A percentile compares a stretch with the other conserved stretches of the same genome.
Evolutionary conservation across 2,888 invertebrate species (phyloP).

Genomic region (Odontocerum albicorne): DNA sequence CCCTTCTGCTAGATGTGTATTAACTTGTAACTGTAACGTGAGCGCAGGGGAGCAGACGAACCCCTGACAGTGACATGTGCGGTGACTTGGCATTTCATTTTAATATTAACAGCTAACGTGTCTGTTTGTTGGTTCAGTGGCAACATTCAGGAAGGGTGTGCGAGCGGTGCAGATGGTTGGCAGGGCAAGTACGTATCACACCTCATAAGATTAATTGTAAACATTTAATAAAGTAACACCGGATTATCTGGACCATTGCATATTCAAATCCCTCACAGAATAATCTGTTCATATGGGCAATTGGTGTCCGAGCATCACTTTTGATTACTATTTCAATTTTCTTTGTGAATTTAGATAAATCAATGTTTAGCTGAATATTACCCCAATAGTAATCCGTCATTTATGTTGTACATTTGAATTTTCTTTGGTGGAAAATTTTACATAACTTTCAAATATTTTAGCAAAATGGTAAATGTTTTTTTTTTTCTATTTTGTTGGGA

Average conservation of each 20-base stretch:
- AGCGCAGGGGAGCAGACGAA: background rate
- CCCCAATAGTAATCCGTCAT: constrained; percentile 35
- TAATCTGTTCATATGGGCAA: background rate
- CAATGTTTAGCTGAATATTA: constrained; percentile 34
- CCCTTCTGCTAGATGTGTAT: constrained; percentile 16
- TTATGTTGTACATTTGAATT: constrained; percentile 33
- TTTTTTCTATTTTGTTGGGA: constrained; percentile 30
- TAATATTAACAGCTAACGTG: constrained; percentile 33
- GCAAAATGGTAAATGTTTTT: constrained; percentile 17
- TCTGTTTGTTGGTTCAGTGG: constrained; percentile 72
- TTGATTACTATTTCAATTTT: background rate
- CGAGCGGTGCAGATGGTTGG: constrained; percentile 98
- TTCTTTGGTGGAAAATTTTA: constrained; percentile 18
- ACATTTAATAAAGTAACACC: constrained; percentile 1
- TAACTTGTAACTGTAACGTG: background rate
- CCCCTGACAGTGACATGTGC: constrained; percentile 2
- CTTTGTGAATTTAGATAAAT: constrained; percentile 25
- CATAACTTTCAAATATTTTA: constrained; percentile 24
- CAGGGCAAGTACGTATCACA: constrained; percentile 93
- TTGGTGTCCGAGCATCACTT: constrained; percentile 8
- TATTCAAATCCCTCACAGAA: background rate
- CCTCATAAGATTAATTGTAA: constrained; percentile 34
- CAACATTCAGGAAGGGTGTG: constrained; percentile 99
- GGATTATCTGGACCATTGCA: background rate
- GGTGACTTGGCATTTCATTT: constrained; percentile 10